Percentiles rank a stretch among this genome's conserved stretches.
These are phyloP conservation scores for Oryzias melastigma DNA, from an alignment of 2,113 vertebrate species.

Conservation along the genomic window DNA sequence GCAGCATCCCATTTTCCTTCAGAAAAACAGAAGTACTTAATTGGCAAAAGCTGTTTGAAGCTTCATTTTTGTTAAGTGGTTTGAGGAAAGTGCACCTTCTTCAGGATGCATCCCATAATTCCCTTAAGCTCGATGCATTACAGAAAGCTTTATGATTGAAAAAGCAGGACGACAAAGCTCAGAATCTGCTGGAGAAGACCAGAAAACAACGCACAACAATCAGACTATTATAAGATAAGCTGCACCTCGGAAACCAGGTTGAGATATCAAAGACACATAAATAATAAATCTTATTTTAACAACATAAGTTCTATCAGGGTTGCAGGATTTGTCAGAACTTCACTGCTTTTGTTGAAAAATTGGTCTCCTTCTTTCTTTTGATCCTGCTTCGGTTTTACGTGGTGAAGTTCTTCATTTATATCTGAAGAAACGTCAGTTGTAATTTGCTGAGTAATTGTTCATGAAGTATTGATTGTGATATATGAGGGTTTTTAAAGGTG, in stretches of 20 bases:
- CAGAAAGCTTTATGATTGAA: conserved; percentile 33
- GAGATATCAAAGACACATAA: conserved; percentile 47
- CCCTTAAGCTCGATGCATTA: conserved; percentile 26
- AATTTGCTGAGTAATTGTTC: too few relatives aligned
- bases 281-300: conserved; percentile 58
- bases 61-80: conserved; percentile 6
- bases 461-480: too few relatives aligned
- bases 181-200: conserved; percentile 1
- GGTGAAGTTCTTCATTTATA: too few relatives aligned
- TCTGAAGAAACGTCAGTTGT: not conserved
- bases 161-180: conserved; percentile 22
- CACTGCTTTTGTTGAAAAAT: conserved; percentile 8
- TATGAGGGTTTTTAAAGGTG: too few relatives aligned
- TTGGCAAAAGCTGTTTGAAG: not conserved
- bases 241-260: conserved; percentile 15
- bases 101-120: conserved; percentile 29
- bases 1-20: not conserved
- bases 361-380: not conserved
- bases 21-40: not conserved
- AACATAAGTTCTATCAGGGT: conserved; percentile 41
- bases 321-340: conserved; percentile 1
- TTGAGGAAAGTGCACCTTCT: conserved; percentile 7
- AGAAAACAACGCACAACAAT: conserved; percentile 28
- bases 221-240: conserved; percentile 30
- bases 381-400: not conserved